These are phyloP conservation scores for Drosophila niveifrons DNA, from an alignment of 2,888 invertebrate species.

Conservation along the genomic window DNA sequence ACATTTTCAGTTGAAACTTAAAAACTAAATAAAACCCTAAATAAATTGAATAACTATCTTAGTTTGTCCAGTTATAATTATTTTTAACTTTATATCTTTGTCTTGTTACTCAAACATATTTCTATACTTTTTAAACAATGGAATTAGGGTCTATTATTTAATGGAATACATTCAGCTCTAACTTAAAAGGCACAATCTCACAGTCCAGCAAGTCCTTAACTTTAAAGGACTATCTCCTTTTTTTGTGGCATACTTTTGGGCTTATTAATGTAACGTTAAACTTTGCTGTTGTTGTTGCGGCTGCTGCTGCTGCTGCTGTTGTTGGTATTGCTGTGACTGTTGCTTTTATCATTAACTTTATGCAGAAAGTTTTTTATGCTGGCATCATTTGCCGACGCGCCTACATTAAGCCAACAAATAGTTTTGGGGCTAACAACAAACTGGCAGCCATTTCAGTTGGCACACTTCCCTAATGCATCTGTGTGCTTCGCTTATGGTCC, in stretches of 20 bases:
- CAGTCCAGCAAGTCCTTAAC: constrained; percentile 36
- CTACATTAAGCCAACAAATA: constrained; percentile 75
- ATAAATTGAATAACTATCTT: no score
- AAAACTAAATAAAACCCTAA: no score
- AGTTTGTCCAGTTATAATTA: no score
- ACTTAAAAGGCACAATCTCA: constrained; percentile 19
- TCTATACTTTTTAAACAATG: no score
- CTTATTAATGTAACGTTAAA: constrained; percentile 78
- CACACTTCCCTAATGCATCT: constrained; percentile 78
- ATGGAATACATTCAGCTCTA: not conserved
- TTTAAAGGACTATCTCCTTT: constrained; percentile 32
- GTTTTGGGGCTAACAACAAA: constrained; percentile 69
- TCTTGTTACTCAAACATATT: not conserved
- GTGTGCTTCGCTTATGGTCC: constrained; percentile 4
- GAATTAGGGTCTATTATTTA: no score
- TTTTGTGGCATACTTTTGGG: constrained; percentile 74
- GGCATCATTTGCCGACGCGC: constrained; percentile 73
- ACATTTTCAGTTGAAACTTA: no score
- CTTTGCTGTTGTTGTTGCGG: constrained; percentile 62
- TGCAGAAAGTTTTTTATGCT: constrained; percentile 69
- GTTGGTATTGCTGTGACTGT: constrained; percentile 51
- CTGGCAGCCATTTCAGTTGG: constrained; percentile 63
- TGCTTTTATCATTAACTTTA: constrained; percentile 80
- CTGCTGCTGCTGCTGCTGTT: constrained; percentile 38
- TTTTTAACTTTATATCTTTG: no score